A percentile compares a stretch with the other conserved stretches of the same genome.
phyloP scores from a whole-genome alignment of 2,888 invertebrate genomes.

The Byasa hedistus region DNA sequence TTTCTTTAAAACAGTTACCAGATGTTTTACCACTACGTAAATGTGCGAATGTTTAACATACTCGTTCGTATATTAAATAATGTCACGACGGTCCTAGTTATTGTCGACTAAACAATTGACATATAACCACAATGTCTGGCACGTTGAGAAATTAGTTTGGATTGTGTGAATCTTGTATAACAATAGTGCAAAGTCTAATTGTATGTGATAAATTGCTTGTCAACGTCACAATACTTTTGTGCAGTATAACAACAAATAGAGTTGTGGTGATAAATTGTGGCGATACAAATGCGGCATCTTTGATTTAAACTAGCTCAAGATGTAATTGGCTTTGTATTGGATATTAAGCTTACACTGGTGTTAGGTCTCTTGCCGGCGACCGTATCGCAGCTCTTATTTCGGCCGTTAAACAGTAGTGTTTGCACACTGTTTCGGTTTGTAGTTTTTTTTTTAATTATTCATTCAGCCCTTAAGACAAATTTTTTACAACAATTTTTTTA shows the following conservation, averaged over 20 bases:
- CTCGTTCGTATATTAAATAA: slow-evolving; percentile 24
- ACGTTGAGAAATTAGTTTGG: slow-evolving; percentile 43
- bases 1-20: background rate
- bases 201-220: slow-evolving; percentile 39
- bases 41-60: background rate
- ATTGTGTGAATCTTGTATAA: slow-evolving; percentile 41
- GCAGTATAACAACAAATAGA: slow-evolving; percentile 34
- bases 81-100: slow-evolving; percentile 7
- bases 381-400: no score
- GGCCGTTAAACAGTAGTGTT: no score
- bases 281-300: slow-evolving; percentile 32
- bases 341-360: background rate
- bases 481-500: no score
- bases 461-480: no score
- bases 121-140: slow-evolving; percentile 37
- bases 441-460: no score
- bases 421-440: no score
- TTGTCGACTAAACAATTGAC: slow-evolving; percentile 28
- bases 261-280: slow-evolving; percentile 45
- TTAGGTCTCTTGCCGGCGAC: no score
- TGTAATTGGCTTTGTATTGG: background rate
- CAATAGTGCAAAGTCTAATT: slow-evolving; percentile 44
- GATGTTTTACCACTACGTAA: background rate
- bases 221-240: slow-evolving; percentile 34
- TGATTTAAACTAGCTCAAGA: background rate